Evolutionary conservation across 2,888 invertebrate species (phyloP).

Genomic region (Pandemis cinnamomeana): DNA sequence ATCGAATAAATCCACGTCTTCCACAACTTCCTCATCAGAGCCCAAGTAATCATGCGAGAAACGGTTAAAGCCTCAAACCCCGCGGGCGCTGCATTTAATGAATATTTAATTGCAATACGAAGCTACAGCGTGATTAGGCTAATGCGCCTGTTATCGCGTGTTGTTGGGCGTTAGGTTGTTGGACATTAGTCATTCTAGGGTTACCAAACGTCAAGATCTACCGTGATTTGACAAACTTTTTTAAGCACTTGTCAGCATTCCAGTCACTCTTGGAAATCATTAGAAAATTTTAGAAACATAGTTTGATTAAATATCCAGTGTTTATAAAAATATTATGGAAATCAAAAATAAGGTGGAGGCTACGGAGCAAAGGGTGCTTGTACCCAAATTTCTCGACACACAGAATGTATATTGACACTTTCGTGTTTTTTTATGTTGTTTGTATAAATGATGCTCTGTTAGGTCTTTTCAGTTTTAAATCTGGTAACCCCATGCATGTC

Average conservation of each 20-base stretch:
- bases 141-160: constrained; percentile 40
- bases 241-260: not conserved
- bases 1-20: not conserved
- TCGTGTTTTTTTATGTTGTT: too few species aligned
- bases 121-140: constrained; percentile 45
- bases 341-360: too few species aligned
- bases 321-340: too few species aligned
- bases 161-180: constrained; percentile 8
- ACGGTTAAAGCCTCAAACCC: constrained; percentile 1
- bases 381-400: too few species aligned
- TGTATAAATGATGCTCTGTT: too few species aligned
- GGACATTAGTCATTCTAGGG: constrained; percentile 8
- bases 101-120: constrained; percentile 48
- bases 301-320: too few species aligned
- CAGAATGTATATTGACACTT: too few species aligned
- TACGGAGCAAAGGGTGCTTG: too few species aligned
- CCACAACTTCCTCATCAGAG: not conserved
- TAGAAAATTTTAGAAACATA: too few species aligned
- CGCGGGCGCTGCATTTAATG: constrained; percentile 42
- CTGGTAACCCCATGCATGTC: not conserved
- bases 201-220: not conserved
- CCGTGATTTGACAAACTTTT: not conserved
- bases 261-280: too few species aligned
- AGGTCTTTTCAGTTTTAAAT: not conserved
- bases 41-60: not conserved